Evolutionary conservation across 1,140 invertebrate genomes (phyloP), one percentile per base, ranked within the genome.

Genomic region (Micrasema longulum): DNA sequence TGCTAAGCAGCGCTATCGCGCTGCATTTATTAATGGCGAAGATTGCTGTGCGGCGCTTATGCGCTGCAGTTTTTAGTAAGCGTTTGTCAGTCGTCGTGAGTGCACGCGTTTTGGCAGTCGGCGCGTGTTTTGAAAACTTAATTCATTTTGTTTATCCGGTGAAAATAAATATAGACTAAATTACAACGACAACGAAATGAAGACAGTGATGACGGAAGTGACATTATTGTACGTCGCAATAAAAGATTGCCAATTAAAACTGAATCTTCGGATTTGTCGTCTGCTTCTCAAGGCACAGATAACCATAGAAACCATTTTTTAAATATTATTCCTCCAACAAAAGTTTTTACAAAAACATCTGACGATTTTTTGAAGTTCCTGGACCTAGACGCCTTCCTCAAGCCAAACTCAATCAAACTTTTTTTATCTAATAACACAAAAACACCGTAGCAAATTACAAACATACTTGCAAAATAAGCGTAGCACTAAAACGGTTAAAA

Each of bases 181-280:
- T 5, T 57, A 6, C 9, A 57, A 20, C 10, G 53, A 57, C 22
- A 9, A 20, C 9, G 9, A 23, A 23, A 10, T 57, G 53, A 20
- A 57, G 53, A 57, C 14, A 57, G 53, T 57, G 53, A 57, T 14
- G 53, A 57, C 20, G 48, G 48, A 52, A 52, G 48, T 52, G 48
- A 52, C 48, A 52, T 52, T 52, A 52, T 52, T 52, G 48, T 52
- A 52, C 48, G 14, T 52, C 48, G 48, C 48, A 52, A 52, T 52
- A 52, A 14, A 52, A 52, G 14, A 52, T 16, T 52, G 48, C 48
- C 6, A 52, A 52, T 52, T 7, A 14, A 52, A 52, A 52, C 6
- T 52, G 48, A 52, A 52, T 14, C 48, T 52, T 52, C 48, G 48
- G 20, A 14, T 52, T 52, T 14, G 14, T 52, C 41, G 10, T 43